Percentiles rank a stretch among this genome's conserved stretches.
Evolutionary conservation across 2,113 vertebrate genomes (phyloP).

Genomic region (Saguinus midas): DNA sequence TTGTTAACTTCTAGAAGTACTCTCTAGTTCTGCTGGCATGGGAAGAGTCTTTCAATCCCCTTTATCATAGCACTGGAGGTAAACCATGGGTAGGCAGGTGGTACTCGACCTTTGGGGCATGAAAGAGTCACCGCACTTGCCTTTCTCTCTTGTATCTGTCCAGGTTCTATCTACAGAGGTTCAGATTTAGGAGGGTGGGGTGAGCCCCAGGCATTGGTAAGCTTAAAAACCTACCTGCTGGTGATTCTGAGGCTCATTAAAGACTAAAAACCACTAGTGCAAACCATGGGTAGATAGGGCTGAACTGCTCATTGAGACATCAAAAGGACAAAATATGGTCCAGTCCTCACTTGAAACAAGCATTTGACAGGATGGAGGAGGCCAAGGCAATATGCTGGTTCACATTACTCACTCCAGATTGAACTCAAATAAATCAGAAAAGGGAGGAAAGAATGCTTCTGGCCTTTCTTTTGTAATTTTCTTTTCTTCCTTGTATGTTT

Average conservation of each 20-base stretch:
- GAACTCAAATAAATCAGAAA: not conserved
- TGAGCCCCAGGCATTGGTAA: not conserved
- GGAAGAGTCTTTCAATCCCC: not conserved
- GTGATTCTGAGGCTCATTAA: not conserved
- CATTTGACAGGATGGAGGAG: not conserved
- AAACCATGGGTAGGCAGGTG: not conserved
- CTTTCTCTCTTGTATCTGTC: not conserved
- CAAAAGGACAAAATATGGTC: not conserved
- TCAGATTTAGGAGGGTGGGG: not conserved
- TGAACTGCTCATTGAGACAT: not conserved
- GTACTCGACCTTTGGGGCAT: not conserved
- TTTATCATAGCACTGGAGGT: not conserved
- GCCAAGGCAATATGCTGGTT: not conserved
- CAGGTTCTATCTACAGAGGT: not conserved
- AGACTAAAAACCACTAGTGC: not conserved
- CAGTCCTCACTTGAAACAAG: not conserved
- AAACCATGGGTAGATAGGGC: not conserved
- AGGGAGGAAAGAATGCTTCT: not conserved
- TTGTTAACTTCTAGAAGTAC: not conserved
- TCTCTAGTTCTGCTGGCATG: rapidly evolving
- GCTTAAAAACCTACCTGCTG: not conserved
- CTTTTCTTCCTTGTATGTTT: slow-evolving; percentile 14
- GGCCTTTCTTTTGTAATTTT: not conserved
- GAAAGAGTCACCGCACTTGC: not conserved
- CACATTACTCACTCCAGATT: not conserved